A percentile compares a stretch with the other conserved stretches of the same genome.
These are phyloP conservation scores for Cydia pomonella DNA, from an alignment of 1,140 invertebrate species.

Conservation along the genomic window DNA sequence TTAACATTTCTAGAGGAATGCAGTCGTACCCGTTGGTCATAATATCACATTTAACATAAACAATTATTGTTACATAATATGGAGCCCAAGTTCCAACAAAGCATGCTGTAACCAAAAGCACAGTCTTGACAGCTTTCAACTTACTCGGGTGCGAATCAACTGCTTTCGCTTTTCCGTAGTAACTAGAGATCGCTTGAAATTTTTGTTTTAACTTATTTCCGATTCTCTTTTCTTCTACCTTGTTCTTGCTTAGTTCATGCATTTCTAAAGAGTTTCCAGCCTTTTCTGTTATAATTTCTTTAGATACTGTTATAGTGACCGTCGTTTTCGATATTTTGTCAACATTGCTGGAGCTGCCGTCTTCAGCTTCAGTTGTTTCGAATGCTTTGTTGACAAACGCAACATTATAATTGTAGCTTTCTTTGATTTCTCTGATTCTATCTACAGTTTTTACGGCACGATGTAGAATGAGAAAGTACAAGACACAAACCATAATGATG, in stretches of 20 bases:
- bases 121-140: constrained; percentile 53
- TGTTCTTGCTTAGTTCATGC: constrained; percentile 39
- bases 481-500: constrained; percentile 49
- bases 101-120: constrained; percentile 47
- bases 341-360: constrained; percentile 2
- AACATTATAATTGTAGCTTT: constrained; percentile 39
- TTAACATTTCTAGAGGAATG: constrained; percentile 49
- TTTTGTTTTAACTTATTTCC: constrained; percentile 30
- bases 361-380: constrained; percentile 30
- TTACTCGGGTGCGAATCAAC: constrained; percentile 44
- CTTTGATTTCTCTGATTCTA: constrained; percentile 49
- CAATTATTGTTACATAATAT: constrained; percentile 51
- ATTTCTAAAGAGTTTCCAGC: constrained; percentile 39
- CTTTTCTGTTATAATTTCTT: constrained; percentile 32
- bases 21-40: constrained; percentile 50
- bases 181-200: constrained; percentile 36
- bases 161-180: constrained; percentile 38
- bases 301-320: constrained; percentile 43
- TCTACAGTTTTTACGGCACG: constrained; percentile 51
- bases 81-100: constrained; percentile 53
- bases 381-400: constrained; percentile 47
- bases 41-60: constrained; percentile 54
- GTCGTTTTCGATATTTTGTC: constrained; percentile 40
- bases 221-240: constrained; percentile 35
- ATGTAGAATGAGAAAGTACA: constrained; percentile 50